Evolutionary conservation across 2,888 invertebrate genomes (phyloP), one percentile per base, ranked within the genome.

Genomic region (Entomobrya proxima): DNA sequence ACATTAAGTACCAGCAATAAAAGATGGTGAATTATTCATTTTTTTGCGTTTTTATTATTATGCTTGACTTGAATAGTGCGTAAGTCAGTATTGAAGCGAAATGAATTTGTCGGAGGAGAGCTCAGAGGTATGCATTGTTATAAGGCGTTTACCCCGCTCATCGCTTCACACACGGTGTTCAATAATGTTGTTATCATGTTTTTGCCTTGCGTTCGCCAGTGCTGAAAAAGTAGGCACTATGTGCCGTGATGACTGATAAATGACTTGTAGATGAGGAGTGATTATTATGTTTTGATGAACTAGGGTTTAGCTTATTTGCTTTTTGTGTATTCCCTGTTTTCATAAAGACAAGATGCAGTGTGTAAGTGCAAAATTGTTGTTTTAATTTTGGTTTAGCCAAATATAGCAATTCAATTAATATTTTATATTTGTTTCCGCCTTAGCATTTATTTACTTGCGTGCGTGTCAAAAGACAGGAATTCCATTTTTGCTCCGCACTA

Each of bases 131-230:
- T 75, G 74, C 52, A 75, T 75, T 75, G 74, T 75, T 75, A 15
- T 75, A 52, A 75, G 74, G 74, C 74, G 74, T 75, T 69, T 75
- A 75, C 74, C 74, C 74, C 74, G 74, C 7, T 44, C 6, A n/a
- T n/a, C n/a, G n/a, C 30, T 69, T 47, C 7, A 27, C 64, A 35
- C 7, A 40, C 15, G 44, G 44, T 40, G 69, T 24, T 69, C 44
- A 30, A 40, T 27, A 27, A 75, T 52, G 74, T 52, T 52, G 30
- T 74, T 50, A 61, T 18, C 47, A 72, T n/a, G 47, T 72, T 72
- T 44, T 72, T 72, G 44, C 40, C 21, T 55, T 47, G 11, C 37
- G n/a, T n/a, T 27, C n/a, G 44, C 44, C 27, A 69, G 21, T 55
- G n/a, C 15, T 47, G n/a, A 69, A 69, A 67, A 69, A 69, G 69